phyloP scores from a whole-genome alignment of 2,888 invertebrate species.

The Drosophila quinaria region DNA sequence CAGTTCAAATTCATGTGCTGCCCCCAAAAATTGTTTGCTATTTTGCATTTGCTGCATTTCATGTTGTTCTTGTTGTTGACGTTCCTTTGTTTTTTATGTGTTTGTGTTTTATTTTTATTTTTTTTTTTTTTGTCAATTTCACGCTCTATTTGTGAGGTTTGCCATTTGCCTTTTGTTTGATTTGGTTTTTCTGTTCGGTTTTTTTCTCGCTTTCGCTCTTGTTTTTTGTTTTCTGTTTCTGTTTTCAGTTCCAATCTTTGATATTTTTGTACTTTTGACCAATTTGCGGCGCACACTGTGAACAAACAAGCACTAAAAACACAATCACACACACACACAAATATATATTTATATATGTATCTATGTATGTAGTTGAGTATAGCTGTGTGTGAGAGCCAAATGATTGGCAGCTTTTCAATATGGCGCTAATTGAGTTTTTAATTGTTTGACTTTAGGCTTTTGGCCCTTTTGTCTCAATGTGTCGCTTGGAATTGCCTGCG shows the following conservation, averaged over 20 bases:
- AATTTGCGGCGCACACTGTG: slow-evolving; percentile 78
- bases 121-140: slow-evolving; percentile 67
- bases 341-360: slow-evolving; percentile 17
- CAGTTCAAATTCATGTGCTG: slow-evolving; percentile 42
- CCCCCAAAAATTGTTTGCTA: slow-evolving; percentile 54
- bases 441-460: slow-evolving; percentile 77
- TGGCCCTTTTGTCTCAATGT: slow-evolving; percentile 57
- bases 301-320: slow-evolving; percentile 62
- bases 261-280: slow-evolving; percentile 80
- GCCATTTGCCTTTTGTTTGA: slow-evolving; percentile 75
- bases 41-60: slow-evolving; percentile 68
- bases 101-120: background rate
- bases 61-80: slow-evolving; percentile 15
- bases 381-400: slow-evolving; percentile 43
- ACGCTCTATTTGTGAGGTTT: slow-evolving; percentile 79
- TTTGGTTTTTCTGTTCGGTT: slow-evolving; percentile 45
- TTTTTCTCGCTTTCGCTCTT: slow-evolving; percentile 30
- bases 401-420: slow-evolving; percentile 80
- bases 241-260: slow-evolving; percentile 63
- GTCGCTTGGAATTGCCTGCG: slow-evolving; percentile 51
- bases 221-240: slow-evolving; percentile 28
- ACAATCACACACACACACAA: slow-evolving; percentile 33
- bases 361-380: slow-evolving; percentile 3
- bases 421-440: slow-evolving; percentile 82
- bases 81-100: slow-evolving; percentile 19